Evolutionary conservation across 2,888 invertebrate species (phyloP).

Genomic region (Apocheima hispidaria): DNA sequence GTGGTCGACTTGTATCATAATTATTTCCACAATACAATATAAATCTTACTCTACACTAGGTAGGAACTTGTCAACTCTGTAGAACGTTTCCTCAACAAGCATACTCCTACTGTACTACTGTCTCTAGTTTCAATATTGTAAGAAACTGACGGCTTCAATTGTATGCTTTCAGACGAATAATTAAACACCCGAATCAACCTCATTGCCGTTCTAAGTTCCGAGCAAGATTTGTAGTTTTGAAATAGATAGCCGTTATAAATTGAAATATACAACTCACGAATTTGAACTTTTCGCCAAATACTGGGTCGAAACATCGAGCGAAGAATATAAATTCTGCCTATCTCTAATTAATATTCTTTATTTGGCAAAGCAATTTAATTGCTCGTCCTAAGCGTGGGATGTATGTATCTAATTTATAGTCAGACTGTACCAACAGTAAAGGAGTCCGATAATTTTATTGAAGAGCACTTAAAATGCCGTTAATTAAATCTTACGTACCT

Average conservation of each 20-base stretch:
- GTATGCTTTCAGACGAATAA: too few relatives aligned
- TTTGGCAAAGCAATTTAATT: slow-evolving; percentile 26
- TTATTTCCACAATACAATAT: too few relatives aligned
- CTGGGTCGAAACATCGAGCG: slow-evolving; percentile 3
- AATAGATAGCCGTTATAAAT: not conserved
- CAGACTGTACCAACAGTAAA: not conserved
- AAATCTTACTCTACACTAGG: too few relatives aligned
- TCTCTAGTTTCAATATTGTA: too few relatives aligned
- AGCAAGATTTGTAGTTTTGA: too few relatives aligned
- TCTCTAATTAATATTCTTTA: slow-evolving; percentile 2
- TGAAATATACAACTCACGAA: not conserved
- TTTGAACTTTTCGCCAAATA: slow-evolving; percentile 6
- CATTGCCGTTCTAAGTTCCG: not conserved
- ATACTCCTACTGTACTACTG: too few relatives aligned
- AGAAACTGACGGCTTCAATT: too few relatives aligned
- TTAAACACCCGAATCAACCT: not conserved
- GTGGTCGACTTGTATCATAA: too few relatives aligned
- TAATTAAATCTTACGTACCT: not conserved
- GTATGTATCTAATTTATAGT: slow-evolving; percentile 21
- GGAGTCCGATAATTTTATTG: slow-evolving; percentile 1
- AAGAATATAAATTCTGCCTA: not conserved
- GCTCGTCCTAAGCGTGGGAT: slow-evolving; percentile 9
- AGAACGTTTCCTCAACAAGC: too few relatives aligned
- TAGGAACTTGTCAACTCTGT: too few relatives aligned
- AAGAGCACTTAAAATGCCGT: not conserved